Conservation (phyloP, 2,113 vertebrate genomes). For the Malurus melanocephalus region DNA sequence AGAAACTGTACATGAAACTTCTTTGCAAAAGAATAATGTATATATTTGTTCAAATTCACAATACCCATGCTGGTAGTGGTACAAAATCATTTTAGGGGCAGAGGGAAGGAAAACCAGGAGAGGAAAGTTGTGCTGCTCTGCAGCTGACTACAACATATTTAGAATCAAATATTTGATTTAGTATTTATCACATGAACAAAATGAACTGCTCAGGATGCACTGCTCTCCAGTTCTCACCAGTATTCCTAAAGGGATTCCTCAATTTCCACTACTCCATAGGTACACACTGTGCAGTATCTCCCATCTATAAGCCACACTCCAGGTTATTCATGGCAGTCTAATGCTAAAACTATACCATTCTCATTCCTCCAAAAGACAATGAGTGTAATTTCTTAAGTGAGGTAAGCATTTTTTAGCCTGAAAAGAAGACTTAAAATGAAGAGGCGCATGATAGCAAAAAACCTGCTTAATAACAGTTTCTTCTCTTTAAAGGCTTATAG, state of each 20-base stretch:
- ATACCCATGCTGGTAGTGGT: background rate
- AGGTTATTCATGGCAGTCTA: background rate
- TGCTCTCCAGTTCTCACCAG: background rate
- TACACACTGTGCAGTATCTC: background rate
- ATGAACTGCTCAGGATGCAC: background rate
- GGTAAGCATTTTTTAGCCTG: background rate
- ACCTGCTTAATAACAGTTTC: background rate
- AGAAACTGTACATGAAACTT: background rate
- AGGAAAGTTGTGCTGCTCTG: background rate
- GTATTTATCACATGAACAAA: background rate
- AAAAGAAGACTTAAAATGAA: background rate
- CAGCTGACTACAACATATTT: background rate
- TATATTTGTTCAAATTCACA: background rate
- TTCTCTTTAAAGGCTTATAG: background rate
- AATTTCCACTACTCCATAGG: background rate
- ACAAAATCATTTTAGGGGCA: background rate
- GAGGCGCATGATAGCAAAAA: background rate
- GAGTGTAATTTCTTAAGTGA: background rate
- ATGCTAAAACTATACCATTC: background rate
- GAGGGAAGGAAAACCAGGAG: background rate
- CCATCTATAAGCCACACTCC: background rate
- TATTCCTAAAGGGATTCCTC: background rate
- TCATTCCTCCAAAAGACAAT: background rate
- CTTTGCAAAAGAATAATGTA: background rate
- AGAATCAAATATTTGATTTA: no score